A percentile compares a stretch with the other conserved stretches of the same genome.
These are phyloP conservation scores for Calycopis cecrops DNA, from an alignment of 1,140 invertebrate species.

Conservation along the genomic window DNA sequence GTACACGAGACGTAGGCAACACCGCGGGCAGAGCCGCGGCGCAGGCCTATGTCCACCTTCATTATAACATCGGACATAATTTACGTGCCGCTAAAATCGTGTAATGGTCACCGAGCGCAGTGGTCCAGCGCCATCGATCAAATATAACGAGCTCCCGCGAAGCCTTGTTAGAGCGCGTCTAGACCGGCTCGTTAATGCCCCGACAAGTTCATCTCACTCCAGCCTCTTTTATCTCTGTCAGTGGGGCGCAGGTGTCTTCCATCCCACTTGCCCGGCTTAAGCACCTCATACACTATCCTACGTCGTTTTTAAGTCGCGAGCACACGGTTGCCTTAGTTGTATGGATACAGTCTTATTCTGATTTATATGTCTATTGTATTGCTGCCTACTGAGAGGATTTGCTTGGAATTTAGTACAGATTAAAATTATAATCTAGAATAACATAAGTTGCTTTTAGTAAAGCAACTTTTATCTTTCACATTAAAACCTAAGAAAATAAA, in stretches of 20 bases:
- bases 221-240: slow-evolving; percentile 48
- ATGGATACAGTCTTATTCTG: too few species aligned
- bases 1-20: too few species aligned
- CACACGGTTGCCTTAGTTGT: too few species aligned
- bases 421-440: too few species aligned
- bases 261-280: slow-evolving; percentile 30
- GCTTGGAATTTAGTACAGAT: too few species aligned
- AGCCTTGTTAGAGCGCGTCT: slow-evolving; percentile 54
- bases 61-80: not conserved
- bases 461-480: too few species aligned
- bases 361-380: too few species aligned
- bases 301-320: slow-evolving; percentile 22
- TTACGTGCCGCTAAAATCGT: slow-evolving; percentile 20
- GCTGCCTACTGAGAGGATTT: too few species aligned
- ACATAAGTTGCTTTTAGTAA: too few species aligned
- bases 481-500: too few species aligned
- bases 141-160: slow-evolving; percentile 40
- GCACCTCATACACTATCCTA: slow-evolving; percentile 55
- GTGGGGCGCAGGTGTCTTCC: slow-evolving; percentile 49
- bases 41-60: too few species aligned
- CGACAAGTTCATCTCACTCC: slow-evolving; percentile 23
- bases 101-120: slow-evolving; percentile 19
- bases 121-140: slow-evolving; percentile 35
- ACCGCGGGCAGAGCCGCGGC: too few species aligned
- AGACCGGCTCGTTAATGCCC: slow-evolving; percentile 53